Evolutionary conservation across 2,888 invertebrate genomes (phyloP), one percentile per base, ranked within the genome.

Genomic region (Eugnorisma glareosa): DNA sequence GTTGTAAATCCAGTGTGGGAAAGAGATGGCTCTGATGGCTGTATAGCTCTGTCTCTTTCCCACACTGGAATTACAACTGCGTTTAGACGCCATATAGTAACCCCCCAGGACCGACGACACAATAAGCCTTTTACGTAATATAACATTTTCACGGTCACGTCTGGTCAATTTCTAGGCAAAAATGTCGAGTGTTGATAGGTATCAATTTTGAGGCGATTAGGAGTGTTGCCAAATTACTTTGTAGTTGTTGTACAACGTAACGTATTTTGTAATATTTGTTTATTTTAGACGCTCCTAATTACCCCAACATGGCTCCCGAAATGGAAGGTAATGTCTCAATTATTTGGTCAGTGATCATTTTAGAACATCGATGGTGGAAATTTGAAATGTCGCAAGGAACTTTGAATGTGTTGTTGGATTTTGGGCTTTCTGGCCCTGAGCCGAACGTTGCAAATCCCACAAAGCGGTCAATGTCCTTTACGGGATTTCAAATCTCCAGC

Each of bases 281-380:
- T 79, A 79, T 79, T 82, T 79, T 79, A 79, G 79, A 66, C 48
- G 24, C 57, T 7, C 7, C 51, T 45, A 57, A 64, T 48, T 13
- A 81, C 81, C 2, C 5, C 35, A 21, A 82, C 15, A 35, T 66
- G 57, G 48, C 77, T 79, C 48, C 43, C 11, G 40, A 76, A 67
- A 67, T 28, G 28, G 40, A 79, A 82, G 76, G 82, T 75, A 82
- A 31, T 18, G 15, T 5, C 1, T 31, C 0, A 11, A 61, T 28
- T 59, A 8, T 35, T 37, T 43, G 74, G 54, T 75, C 66, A 66
- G 18, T 35, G 15, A 43, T 61, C 8, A 80, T 48, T 28, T 59
- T 11, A 15, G 31, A 79, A 63, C 35, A 63, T 35, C 5, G 35
- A 35, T 37, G 2, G 35, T 21, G 31, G 2, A 24, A 2, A 35